These are phyloP conservation scores for Psilopogon haemacephalus DNA, from an alignment of 2,113 vertebrate species.

Conservation along the genomic window DNA sequence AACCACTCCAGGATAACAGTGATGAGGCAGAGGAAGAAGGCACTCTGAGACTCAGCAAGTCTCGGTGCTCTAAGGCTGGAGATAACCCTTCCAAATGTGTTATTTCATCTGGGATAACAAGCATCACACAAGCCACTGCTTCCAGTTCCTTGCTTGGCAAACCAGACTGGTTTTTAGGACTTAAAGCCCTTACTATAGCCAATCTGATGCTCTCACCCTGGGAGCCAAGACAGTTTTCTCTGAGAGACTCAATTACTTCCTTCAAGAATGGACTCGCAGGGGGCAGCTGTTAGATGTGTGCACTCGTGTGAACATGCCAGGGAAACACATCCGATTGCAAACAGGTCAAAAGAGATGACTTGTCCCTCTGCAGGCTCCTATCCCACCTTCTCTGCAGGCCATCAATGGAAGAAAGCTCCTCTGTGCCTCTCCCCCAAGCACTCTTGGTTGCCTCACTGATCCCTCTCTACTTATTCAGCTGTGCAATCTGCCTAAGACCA, in stretches of 20 bases:
- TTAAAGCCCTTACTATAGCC: neutral
- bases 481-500: neutral
- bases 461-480: neutral
- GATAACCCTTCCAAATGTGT: neutral
- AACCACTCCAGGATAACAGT: fast-evolving
- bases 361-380: neutral
- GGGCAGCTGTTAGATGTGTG: neutral
- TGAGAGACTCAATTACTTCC: neutral
- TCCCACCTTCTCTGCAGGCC: neutral
- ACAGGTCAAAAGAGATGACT: neutral
- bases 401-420: neutral
- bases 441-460: fast-evolving
- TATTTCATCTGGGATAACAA: neutral
- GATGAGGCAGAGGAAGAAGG: neutral
- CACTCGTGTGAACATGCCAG: neutral
- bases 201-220: neutral
- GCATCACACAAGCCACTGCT: neutral
- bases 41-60: neutral
- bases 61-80: neutral
- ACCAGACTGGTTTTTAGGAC: neutral
- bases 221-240: neutral
- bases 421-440: neutral
- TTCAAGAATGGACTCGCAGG: constrained; percentile 3
- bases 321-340: neutral
- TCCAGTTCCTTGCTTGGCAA: neutral